phyloP scores from a whole-genome alignment of 2,113 vertebrate genomes.

The Tragelaphus imberbis region DNA sequence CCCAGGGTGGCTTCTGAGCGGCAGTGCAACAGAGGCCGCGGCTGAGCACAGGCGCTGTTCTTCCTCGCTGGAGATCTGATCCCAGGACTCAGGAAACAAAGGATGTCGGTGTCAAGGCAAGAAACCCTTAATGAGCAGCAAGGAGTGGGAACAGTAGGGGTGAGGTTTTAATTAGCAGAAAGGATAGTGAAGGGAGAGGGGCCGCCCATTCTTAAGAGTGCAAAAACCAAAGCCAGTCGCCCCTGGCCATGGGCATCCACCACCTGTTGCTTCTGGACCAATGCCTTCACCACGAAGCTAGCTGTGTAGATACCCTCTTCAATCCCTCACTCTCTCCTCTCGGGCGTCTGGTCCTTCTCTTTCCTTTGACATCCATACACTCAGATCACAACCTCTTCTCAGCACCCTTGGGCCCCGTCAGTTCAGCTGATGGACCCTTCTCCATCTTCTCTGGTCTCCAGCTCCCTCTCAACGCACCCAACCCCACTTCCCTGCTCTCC shows the following conservation, averaged over 20 bases:
- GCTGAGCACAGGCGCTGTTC: fast-evolving
- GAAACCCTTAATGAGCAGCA: neutral
- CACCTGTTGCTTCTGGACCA: neutral
- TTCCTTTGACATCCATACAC: neutral
- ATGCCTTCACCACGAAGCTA: too few relatives aligned
- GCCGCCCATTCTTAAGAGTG: neutral
- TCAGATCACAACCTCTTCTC: neutral
- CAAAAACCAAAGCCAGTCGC: neutral
- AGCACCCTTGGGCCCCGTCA: neutral
- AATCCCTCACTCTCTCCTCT: too few relatives aligned
- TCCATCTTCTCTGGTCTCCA: neutral
- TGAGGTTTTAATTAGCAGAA: neutral
- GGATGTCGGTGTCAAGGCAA: neutral
- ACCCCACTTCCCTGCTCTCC: neutral
- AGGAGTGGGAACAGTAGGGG: neutral
- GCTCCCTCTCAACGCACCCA: neutral
- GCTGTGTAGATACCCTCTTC: too few relatives aligned
- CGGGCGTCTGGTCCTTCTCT: fast-evolving
- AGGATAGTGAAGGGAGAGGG: neutral
- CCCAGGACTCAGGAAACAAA: neutral
- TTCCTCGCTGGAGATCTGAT: neutral
- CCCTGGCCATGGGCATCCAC: neutral
- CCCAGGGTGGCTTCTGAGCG: neutral
- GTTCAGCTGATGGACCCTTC: neutral
- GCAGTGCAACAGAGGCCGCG: neutral